A percentile compares a stretch with the other conserved stretches of the same genome.
These are phyloP conservation scores for Eriosoma lanigerum DNA, from an alignment of 1,140 invertebrate genomes.

Conservation along the genomic window DNA sequence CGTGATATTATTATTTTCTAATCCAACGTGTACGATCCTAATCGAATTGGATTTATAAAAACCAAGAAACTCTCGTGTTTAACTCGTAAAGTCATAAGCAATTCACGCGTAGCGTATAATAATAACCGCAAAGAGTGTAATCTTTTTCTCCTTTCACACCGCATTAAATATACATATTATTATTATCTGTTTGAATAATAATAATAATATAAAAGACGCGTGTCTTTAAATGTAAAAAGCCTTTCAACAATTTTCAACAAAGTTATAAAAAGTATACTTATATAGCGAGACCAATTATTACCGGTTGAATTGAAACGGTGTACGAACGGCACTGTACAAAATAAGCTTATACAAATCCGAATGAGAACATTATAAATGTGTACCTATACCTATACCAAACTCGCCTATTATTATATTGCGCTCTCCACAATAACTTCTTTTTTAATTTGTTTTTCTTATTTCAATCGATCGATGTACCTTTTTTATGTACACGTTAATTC, in stretches of 20 bases:
- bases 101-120: too few relatives aligned
- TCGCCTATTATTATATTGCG: neutral
- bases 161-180: neutral
- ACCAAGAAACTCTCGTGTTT: neutral
- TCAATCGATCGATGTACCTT: neutral
- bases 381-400: neutral
- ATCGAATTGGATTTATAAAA: too few relatives aligned
- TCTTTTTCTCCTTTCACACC: neutral
- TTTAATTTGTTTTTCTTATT: neutral
- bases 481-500: too few relatives aligned
- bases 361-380: too few relatives aligned
- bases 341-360: conserved; percentile 14
- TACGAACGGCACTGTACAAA: neutral
- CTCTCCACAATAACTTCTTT: neutral
- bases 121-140: neutral
- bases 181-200: neutral
- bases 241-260: neutral
- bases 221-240: neutral
- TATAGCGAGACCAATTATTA: conserved; percentile 7
- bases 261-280: neutral
- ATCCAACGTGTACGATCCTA: too few relatives aligned
- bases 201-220: neutral
- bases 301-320: conserved; percentile 7
- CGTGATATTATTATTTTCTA: too few relatives aligned
- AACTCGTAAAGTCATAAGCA: too few relatives aligned